Base-by-base conservation (phyloP, 1,140 invertebrate species). In the Drosophila kepulauana region DNA sequence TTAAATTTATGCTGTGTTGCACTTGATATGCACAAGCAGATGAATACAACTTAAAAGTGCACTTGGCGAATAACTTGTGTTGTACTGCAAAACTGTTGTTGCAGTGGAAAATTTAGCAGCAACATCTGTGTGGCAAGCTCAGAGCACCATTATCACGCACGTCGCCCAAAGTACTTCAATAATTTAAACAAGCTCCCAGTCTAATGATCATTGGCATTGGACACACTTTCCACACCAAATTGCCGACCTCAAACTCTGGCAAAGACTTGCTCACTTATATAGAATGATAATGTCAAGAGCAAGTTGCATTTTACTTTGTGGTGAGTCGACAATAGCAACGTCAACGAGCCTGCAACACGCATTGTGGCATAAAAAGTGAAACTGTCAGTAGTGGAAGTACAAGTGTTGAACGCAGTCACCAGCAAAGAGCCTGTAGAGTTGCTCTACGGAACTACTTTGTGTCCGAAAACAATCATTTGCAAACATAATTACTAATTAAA, bases 211-310 rank as follows among this genome's bases (percentile, higher is more conserved):
- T 57, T 38, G 54, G 30, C 69, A 80, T 87, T 88, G 51, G 85
- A 49, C 54, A 84, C 84, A 88, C 84, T 88, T 88, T 88, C 84
- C 49, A 74, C 35, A 38, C 35, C 7, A 38, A 38, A 72, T 56
- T 54, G 52, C 57, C 7, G 51, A 49, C 54, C 28, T 16, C 13
- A 15, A 43, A 51, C 15, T 11, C 13, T 3, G 33, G 7, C 59
- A 41, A 1, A 13, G 25, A 51, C 30, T 62, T 49, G 43, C 33
- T 25, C 54, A 46, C 41, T 74, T 87, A 87, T 78, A 84, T 84
- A 89, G 85, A 88, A 89, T 78, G 38, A 78, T 71, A 69, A 61
- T 78, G 76, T 41, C 67, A 67, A 71, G 38, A 78, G 77, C 74
- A 75, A 62, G 64, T 59, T 54, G 20, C 77, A 89, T 85, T 89